Conservation (phyloP, 2,113 vertebrate genomes). For the Thoracochromis brauschi region DNA sequence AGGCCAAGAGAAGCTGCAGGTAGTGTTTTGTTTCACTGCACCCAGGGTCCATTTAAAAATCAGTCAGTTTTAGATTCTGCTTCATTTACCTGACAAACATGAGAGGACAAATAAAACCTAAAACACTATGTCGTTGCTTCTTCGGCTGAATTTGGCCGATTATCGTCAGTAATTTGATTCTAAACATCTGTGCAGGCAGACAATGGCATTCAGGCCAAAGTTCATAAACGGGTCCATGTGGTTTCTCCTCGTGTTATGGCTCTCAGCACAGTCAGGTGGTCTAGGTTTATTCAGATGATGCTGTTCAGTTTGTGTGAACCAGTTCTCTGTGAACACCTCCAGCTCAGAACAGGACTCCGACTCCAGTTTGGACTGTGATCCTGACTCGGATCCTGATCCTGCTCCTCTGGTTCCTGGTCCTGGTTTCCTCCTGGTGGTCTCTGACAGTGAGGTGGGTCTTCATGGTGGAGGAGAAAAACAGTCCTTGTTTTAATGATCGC, state of each 20-base stretch:
- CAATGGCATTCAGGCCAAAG: not conserved
- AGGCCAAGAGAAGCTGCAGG: not conserved
- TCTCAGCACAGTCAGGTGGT: not conserved
- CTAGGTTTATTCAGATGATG: not conserved
- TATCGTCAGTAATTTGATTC: not conserved
- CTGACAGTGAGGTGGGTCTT: slow-evolving; percentile 26
- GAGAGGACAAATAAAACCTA: not conserved
- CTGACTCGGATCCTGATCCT: not conserved
- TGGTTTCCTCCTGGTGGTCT: slow-evolving; percentile 39
- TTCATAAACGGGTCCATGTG: not conserved
- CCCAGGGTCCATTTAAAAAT: not conserved
- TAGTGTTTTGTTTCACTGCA: not conserved
- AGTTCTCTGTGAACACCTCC: not conserved
- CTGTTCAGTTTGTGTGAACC: not conserved
- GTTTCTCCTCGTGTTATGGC: not conserved
- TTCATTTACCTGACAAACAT: not conserved
- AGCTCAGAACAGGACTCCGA: not conserved
- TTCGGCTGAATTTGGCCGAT: not conserved
- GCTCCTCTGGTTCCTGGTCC: slow-evolving; percentile 11
- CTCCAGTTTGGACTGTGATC: not conserved
- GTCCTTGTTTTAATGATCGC: not conserved
- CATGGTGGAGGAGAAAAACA: not conserved
- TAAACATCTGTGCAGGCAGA: not conserved
- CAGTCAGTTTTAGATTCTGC: not conserved
- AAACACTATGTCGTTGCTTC: not conserved